Conservation (phyloP, 1,140 invertebrate genomes). For the Stegodyphus mimosarum region DNA sequence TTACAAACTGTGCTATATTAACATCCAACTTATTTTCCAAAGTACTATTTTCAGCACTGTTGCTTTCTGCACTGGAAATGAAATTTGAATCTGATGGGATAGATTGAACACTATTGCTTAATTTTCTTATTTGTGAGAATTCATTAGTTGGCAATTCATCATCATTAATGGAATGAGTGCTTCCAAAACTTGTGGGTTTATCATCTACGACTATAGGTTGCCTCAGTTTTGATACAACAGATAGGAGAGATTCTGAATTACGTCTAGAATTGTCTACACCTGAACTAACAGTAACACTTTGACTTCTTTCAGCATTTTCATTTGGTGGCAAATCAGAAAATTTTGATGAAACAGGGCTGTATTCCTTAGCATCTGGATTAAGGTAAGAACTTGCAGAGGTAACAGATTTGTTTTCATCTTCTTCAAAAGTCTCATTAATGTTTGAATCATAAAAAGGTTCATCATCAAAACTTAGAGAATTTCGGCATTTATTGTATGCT, state of each 20-base stretch:
- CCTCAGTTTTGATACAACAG: neutral
- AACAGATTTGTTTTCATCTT: neutral
- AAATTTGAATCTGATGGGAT: too few relatives aligned
- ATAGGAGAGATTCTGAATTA: neutral
- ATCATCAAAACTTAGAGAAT: neutral
- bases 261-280: neutral
- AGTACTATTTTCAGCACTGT: too few relatives aligned
- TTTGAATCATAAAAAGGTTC: neutral
- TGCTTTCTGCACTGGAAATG: too few relatives aligned
- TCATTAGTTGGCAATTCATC: too few relatives aligned
- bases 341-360: neutral
- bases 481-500: constrained; percentile 4
- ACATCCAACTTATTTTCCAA: too few relatives aligned
- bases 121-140: too few relatives aligned
- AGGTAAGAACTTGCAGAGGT: neutral
- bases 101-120: too few relatives aligned
- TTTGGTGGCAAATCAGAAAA: neutral
- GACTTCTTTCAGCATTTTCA: neutral
- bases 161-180: too few relatives aligned
- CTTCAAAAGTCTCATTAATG: neutral
- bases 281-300: too few relatives aligned
- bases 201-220: neutral
- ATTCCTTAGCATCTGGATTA: constrained; percentile 14
- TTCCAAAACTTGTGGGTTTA: too few relatives aligned
- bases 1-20: neutral